Percentiles rank a stretch among this genome's conserved stretches.
These are phyloP conservation scores for Reticulitermes speratus DNA, from an alignment of 1,140 invertebrate species.

Conservation along the genomic window DNA sequence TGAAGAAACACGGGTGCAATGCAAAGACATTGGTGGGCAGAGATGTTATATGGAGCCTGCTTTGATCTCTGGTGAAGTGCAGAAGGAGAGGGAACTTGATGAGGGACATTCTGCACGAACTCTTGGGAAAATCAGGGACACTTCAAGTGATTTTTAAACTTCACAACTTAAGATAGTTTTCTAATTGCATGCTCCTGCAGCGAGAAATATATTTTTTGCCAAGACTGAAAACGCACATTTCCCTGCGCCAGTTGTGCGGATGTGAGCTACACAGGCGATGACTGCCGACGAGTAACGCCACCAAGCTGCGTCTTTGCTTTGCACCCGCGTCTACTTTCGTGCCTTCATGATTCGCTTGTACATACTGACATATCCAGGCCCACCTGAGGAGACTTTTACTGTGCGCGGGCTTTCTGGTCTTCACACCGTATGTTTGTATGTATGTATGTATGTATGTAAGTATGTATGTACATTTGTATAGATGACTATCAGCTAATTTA, in stretches of 20 bases:
- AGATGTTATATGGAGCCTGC: neutral
- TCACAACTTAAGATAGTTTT: neutral
- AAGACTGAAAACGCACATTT: neutral
- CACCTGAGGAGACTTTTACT: neutral
- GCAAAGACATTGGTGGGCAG: neutral
- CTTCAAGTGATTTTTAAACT: constrained; percentile 3
- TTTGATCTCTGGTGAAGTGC: neutral
- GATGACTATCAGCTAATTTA: constrained; percentile 7
- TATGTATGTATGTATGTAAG: constrained; percentile 23
- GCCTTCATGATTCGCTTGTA: neutral
- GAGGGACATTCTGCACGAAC: neutral
- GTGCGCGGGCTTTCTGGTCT: neutral
- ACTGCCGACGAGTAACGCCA: neutral
- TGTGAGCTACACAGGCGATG: neutral
- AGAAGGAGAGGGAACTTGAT: neutral
- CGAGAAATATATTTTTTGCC: constrained; percentile 6
- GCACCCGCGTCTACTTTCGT: neutral
- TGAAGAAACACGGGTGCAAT: neutral
- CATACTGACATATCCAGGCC: neutral
- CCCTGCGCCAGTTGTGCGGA: neutral
- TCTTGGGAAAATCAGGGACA: constrained; percentile 9
- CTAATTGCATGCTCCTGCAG: neutral
- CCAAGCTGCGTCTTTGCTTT: neutral
- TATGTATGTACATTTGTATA: constrained; percentile 21
- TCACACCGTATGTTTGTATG: neutral